Evolutionary conservation across 2,888 invertebrate genomes (phyloP).

Genomic region (Cephus rjabovi): DNA sequence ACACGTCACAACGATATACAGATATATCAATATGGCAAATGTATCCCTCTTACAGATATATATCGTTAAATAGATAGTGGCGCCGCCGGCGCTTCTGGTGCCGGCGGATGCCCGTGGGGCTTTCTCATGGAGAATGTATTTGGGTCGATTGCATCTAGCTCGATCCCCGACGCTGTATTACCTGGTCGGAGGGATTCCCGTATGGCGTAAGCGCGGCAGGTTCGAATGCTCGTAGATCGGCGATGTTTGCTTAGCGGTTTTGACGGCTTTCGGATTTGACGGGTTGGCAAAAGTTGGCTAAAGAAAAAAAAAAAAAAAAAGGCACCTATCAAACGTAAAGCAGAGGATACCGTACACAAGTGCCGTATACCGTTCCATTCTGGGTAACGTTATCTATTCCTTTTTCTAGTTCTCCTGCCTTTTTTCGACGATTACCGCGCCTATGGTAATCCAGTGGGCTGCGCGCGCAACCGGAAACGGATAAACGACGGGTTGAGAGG

Average conservation of each 20-base stretch:
- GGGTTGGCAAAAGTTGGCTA: neutral
- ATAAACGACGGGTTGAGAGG: slow-evolving; percentile 43
- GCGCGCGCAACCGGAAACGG: slow-evolving; percentile 40
- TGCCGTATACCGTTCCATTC: neutral
- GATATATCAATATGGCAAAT: neutral
- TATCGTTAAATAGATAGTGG: neutral
- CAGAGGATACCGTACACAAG: neutral
- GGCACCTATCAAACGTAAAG: neutral
- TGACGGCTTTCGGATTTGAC: neutral
- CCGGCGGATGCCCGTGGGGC: neutral
- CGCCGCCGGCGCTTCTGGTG: too few species aligned
- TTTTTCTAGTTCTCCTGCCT: neutral
- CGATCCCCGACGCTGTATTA: neutral
- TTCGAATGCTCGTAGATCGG: neutral
- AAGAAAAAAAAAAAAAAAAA: too few species aligned
- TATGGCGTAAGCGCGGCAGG: neutral
- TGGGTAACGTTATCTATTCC: neutral
- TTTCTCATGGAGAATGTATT: neutral
- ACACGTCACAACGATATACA: neutral
- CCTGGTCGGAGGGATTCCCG: neutral
- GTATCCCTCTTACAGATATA: neutral
- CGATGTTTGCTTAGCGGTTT: neutral
- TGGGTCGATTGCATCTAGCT: slow-evolving; percentile 1
- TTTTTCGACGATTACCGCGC: neutral
- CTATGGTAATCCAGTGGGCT: neutral